Percentiles rank a stretch among this genome's conserved stretches.
Conservation (phyloP, 2,888 invertebrate genomes). For the Ischnus inquisitorius region DNA sequence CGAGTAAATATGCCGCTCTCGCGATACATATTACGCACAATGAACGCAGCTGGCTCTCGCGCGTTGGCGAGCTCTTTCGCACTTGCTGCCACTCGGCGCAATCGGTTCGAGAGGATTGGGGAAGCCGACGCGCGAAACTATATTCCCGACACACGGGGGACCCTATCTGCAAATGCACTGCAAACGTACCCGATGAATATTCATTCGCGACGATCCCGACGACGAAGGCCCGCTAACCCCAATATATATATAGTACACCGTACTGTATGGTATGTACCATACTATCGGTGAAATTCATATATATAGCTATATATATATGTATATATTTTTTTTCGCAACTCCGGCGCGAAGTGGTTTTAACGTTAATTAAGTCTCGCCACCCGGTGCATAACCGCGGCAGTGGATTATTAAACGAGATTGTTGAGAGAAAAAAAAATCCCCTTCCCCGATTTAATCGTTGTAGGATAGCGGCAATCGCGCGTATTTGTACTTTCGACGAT, state of each 20-base stretch:
- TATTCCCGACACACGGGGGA: conserved; percentile 52
- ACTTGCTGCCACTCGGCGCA: conserved; percentile 53
- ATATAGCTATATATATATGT: background rate
- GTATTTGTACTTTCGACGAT: conserved; percentile 10
- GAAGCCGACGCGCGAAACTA: conserved; percentile 37
- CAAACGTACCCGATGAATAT: conserved; percentile 69
- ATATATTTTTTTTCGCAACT: conserved; percentile 35
- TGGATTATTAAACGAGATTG: conserved; percentile 62
- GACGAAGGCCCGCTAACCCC: conserved; percentile 60
- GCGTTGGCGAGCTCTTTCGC: conserved; percentile 49
- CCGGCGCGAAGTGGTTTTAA: conserved; percentile 67
- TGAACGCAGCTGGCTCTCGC: conserved; percentile 65
- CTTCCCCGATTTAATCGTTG: conserved; percentile 21
- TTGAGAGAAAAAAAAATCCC: conserved; percentile 12
- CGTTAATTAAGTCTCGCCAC: conserved; percentile 71
- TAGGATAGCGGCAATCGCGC: conserved; percentile 29
- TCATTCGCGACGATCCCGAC: conserved; percentile 63
- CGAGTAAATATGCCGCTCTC: conserved; percentile 7
- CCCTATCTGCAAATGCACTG: conserved; percentile 58
- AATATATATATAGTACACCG: conserved; percentile 37
- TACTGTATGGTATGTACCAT: conserved; percentile 30
- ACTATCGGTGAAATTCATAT: conserved; percentile 69
- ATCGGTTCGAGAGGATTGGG: conserved; percentile 62
- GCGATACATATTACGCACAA: conserved; percentile 61
- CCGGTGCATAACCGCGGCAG: conserved; percentile 54